Conservation (phyloP, 2,797 vertebrate species). For the Tamandua tetradactyla region DNA sequence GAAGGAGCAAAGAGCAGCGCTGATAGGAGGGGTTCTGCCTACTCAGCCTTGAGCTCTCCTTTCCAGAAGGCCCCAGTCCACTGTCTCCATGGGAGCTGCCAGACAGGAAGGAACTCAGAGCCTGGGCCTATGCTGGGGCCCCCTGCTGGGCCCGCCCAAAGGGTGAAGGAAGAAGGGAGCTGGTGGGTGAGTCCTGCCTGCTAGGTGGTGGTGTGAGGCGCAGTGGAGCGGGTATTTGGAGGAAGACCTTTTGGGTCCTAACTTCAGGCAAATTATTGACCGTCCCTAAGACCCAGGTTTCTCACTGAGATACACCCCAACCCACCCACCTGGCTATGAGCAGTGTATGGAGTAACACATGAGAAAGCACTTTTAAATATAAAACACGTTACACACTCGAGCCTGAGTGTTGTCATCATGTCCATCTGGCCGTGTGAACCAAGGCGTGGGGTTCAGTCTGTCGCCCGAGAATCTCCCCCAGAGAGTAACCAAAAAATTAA, state of each 20-base stretch:
- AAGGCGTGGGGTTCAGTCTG: neutral
- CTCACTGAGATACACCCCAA: neutral
- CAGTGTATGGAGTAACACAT: neutral
- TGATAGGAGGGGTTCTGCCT: neutral
- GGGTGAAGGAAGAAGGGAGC: neutral
- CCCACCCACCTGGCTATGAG: neutral
- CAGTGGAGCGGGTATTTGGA: neutral
- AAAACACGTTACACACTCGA: neutral
- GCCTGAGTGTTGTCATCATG: neutral
- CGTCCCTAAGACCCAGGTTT: neutral
- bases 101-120: neutral
- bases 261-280: neutral
- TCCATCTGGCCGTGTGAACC: neutral
- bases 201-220: conserved; percentile 25
- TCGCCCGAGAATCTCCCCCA: neutral
- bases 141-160: neutral
- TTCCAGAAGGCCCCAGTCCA: neutral
- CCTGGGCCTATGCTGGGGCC: neutral
- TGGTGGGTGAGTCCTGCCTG: neutral
- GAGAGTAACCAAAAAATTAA: too few species aligned
- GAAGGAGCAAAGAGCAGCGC: neutral
- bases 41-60: neutral
- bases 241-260: neutral
- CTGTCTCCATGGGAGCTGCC: too few species aligned
- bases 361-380: neutral